phyloP scores from a whole-genome alignment of 2,797 vertebrate species.

The Malacoctenus gilli region DNA sequence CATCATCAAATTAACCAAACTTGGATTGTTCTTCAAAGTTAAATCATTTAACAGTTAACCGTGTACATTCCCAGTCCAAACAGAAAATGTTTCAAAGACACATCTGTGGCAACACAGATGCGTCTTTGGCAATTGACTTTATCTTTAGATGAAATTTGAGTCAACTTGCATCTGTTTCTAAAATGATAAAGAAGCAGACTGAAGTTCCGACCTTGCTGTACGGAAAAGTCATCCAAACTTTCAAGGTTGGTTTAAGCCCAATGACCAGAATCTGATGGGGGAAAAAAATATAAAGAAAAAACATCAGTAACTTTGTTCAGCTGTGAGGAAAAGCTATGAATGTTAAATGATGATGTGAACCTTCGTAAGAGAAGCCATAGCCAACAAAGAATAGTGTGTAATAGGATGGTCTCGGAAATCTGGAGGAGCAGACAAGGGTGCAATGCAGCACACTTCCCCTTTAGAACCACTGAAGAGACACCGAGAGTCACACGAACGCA shows the following conservation, averaged over 20 bases:
- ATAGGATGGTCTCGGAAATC: slow-evolving; percentile 94
- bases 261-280: slow-evolving; percentile 90
- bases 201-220: slow-evolving; percentile 85
- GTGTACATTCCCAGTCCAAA: too few species aligned
- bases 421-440: slow-evolving; percentile 88
- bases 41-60: too few species aligned
- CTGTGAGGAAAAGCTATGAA: background rate
- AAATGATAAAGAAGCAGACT: too few species aligned
- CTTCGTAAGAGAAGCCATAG: slow-evolving; percentile 98
- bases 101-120: too few species aligned
- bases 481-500: slow-evolving; percentile 94
- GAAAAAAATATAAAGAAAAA: slow-evolving; percentile 2
- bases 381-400: slow-evolving; percentile 92
- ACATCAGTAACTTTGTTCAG: background rate
- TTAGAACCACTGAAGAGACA: slow-evolving; percentile 98
- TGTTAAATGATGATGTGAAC: slow-evolving; percentile 73
- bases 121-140: too few species aligned
- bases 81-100: too few species aligned
- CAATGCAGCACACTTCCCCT: slow-evolving; percentile 96
- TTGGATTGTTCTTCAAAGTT: too few species aligned
- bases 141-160: too few species aligned
- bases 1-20: too few species aligned
- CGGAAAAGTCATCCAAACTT: slow-evolving; percentile 98
- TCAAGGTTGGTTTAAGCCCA: slow-evolving; percentile 93
- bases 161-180: too few species aligned